Evolutionary conservation across 1,140 invertebrate species (phyloP).

Genomic region (Lycorma delicatula): DNA sequence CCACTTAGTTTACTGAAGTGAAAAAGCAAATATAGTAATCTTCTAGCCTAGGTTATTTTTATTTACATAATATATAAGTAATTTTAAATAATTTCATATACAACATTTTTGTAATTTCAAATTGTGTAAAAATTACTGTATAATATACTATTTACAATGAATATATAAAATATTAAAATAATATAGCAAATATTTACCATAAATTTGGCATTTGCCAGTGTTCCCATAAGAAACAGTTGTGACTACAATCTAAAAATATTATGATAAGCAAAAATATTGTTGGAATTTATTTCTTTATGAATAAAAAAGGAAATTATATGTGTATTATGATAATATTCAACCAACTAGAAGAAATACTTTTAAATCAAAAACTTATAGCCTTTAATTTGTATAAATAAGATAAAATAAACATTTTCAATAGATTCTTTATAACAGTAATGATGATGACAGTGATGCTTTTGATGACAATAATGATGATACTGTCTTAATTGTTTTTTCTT

Average conservation of each 20-base stretch:
- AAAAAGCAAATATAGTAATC: conserved; percentile 12
- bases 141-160: conserved; percentile 19
- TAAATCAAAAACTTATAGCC: background rate
- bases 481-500: too few species aligned
- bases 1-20: conserved; percentile 19
- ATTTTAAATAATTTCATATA: conserved; percentile 10
- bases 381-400: background rate
- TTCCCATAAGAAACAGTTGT: background rate
- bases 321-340: too few species aligned
- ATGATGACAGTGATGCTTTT: too few species aligned
- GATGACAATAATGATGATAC: too few species aligned
- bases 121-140: conserved; percentile 16
- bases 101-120: conserved; percentile 9
- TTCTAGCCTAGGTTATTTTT: conserved; percentile 14
- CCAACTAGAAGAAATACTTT: too few species aligned
- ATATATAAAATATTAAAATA: conserved; percentile 15
- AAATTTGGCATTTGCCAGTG: background rate
- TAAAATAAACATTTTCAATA: background rate
- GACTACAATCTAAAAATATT: background rate
- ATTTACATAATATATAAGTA: conserved; percentile 11
- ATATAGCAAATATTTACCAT: conserved; percentile 12
- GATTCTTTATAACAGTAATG: too few species aligned
- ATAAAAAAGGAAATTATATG: too few species aligned
- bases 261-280: background rate
- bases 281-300: background rate